Base-by-base conservation (phyloP, 1,140 invertebrate genomes). In the Belonocnema kinseyi region DNA sequence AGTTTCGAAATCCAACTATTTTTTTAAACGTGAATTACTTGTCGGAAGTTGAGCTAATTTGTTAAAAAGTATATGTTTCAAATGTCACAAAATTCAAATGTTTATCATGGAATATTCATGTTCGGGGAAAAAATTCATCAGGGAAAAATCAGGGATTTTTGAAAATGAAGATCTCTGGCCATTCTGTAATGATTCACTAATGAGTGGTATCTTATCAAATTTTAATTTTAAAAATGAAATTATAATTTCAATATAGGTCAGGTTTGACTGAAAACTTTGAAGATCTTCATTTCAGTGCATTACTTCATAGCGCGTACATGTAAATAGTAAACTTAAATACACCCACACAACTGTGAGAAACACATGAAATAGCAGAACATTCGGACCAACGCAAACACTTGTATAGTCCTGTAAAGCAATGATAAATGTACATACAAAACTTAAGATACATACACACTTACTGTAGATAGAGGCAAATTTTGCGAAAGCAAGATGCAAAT, bases 401-500 rank as follows among this genome's bases (percentile, higher is more conserved):
- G 58, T 61, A 61, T 33, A 33, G 58, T 61, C 58, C 21, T 61
- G 58, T 61, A 33, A 61, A 33, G 58, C 58, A 26, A 61, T 61
- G 58, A 53, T 33, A 26, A 50, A 51, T 11, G 72, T 73, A 33
- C 16, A 52, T 53, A 53, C 53, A 10, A n/a, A 33, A 13, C 21
- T 17, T 50, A 12, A 73, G 11, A 73, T 11, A 26, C 8, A 61
- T 12, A 73, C 19, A 53, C 50, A 73, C 16, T 21, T 21, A 58
- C 19, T 21, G 19, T 16, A 21, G 46, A 11, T 72, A 74, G 74
- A 76, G 54, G 56, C 50, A 53, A 74, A 70, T 52, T 33, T 26
- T 72, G 50, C 51, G 16, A 76, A 73, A 74, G 58, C 71, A 76
- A 79, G 76, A 76, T 14, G 17, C 14, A 56, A 74, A 76, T 58